Evolutionary conservation across 2,888 invertebrate species (phyloP).

Genomic region (Serripes groenlandicus): DNA sequence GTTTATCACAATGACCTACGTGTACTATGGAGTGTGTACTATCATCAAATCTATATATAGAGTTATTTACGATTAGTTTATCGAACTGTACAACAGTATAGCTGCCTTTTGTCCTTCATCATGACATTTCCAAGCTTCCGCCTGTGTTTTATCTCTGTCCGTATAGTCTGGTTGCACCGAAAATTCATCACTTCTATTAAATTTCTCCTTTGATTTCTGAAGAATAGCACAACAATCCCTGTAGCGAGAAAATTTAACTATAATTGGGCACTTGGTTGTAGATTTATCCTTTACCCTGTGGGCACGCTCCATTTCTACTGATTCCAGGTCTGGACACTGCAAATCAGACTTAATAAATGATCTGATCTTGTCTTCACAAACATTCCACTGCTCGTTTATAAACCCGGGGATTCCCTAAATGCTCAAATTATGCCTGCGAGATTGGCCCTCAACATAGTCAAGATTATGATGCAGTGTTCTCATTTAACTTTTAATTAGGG

Average conservation of each 20-base stretch:
- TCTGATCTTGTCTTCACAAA: not conserved
- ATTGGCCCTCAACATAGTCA: conserved; percentile 9
- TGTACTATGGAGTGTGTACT: not conserved
- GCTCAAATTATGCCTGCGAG: not conserved
- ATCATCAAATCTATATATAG: conserved; percentile 12
- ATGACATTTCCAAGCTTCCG: not conserved
- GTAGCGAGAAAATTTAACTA: conserved; percentile 8
- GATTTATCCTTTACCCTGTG: not conserved
- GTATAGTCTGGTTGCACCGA: conserved; percentile 3
- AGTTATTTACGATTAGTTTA: not conserved
- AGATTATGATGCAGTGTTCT: not conserved
- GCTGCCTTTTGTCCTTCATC: not conserved
- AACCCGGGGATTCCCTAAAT: not conserved
- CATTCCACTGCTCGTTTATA: not conserved
- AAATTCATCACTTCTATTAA: not conserved
- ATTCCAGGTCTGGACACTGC: not conserved
- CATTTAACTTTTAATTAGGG: too few species aligned
- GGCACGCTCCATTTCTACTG: conserved; percentile 10
- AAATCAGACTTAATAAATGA: conserved; percentile 8
- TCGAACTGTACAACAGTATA: not conserved
- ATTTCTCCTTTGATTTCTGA: not conserved
- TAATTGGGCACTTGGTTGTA: not conserved
- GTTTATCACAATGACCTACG: too few species aligned
- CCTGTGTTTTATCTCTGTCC: not conserved
- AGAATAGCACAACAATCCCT: not conserved